A percentile compares a stretch with the other conserved stretches of the same genome.
Conservation (phyloP, 2,797 vertebrate genomes). For the Syncerus caffer region DNA sequence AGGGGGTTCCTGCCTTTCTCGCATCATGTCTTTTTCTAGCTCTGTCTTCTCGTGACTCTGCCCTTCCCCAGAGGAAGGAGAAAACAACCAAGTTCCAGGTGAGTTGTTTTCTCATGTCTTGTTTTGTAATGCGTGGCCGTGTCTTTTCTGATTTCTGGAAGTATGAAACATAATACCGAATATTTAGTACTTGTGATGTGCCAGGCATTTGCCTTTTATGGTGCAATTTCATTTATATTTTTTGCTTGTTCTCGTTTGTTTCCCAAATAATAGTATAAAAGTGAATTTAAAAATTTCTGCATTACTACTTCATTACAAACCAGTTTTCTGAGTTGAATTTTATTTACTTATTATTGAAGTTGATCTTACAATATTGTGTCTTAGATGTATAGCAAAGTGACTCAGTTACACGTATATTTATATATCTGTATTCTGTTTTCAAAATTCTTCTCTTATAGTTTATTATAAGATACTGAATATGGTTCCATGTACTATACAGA, state of each 20-base stretch:
- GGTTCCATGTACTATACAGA: neutral
- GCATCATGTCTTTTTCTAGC: neutral
- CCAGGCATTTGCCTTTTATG: neutral
- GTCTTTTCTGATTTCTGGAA: neutral
- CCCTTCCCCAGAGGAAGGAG: neutral
- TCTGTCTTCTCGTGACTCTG: neutral
- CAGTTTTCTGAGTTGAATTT: neutral
- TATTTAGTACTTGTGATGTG: neutral
- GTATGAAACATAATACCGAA: neutral
- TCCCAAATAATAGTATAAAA: neutral
- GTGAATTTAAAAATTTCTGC: neutral
- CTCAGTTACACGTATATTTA: neutral
- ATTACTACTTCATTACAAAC: neutral
- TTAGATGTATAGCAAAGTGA: neutral
- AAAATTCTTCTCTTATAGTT: neutral
- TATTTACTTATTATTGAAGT: neutral
- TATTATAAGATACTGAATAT: neutral
- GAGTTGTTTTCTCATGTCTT: neutral
- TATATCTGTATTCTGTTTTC: neutral
- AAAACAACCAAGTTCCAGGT: neutral
- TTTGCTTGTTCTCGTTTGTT: neutral
- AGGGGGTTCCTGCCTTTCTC: neutral
- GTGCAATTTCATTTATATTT: neutral
- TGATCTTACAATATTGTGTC: neutral
- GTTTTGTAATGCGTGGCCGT: neutral